Percentiles rank a stretch among this genome's conserved stretches.
Conservation (phyloP, 1,140 invertebrate species). For the Babylonia areolata region DNA sequence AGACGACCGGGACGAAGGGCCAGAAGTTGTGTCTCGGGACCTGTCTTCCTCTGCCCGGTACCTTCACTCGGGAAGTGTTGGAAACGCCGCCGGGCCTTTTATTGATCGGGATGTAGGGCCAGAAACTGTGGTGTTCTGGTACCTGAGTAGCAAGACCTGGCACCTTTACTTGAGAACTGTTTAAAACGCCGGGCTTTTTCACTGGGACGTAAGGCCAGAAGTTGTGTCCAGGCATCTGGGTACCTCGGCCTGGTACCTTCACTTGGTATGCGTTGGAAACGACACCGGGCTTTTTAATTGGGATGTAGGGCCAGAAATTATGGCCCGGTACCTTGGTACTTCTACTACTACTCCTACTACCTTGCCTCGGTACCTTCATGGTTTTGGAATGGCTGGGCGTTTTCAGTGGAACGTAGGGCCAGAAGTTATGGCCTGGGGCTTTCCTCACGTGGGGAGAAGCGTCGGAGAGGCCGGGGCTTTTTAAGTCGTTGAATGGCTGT, state of each 20-base stretch:
- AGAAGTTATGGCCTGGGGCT: conserved; percentile 48
- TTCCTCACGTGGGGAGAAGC: too few species aligned
- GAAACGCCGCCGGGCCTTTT: background rate
- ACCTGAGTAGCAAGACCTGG: too few species aligned
- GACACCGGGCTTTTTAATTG: background rate
- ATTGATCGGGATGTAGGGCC: conserved; percentile 40
- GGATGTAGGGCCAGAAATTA: conserved; percentile 48
- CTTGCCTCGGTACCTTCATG: too few species aligned
- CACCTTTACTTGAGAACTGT: too few species aligned
- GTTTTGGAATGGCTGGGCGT: too few species aligned
- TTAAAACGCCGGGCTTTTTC: background rate
- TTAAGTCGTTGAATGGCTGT: too few species aligned
- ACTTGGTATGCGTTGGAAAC: too few species aligned
- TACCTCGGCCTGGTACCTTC: too few species aligned
- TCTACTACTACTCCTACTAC: too few species aligned
- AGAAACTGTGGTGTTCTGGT: conserved; percentile 45
- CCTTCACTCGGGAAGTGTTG: background rate
- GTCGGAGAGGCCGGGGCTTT: background rate
- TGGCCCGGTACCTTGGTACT: too few species aligned
- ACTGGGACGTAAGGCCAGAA: conserved; percentile 46
- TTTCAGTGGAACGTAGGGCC: conserved; percentile 41
- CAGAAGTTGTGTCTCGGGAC: conserved; percentile 44
- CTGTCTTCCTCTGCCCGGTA: too few species aligned
- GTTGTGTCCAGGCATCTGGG: conserved; percentile 43
- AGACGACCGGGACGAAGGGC: conserved; percentile 44